phyloP scores from a whole-genome alignment of 35 echinoderm and acorn worm species.

The Apostichopus californicus region DNA sequence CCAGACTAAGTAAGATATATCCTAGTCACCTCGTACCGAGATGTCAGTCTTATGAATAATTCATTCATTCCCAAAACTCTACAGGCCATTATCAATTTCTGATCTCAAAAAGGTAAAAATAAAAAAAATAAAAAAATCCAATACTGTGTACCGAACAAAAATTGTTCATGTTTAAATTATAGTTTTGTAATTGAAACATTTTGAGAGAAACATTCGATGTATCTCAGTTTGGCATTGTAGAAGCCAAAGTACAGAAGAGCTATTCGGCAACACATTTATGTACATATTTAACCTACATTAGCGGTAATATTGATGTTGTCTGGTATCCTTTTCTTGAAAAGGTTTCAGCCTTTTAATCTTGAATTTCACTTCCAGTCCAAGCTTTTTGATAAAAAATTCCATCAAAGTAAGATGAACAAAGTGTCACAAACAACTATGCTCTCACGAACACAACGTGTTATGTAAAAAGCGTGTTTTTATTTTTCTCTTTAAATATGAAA shows the following conservation, averaged over 20 bases:
- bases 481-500: too few species aligned
- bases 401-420: not conserved
- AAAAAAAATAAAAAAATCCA: too few species aligned
- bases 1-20: too few species aligned
- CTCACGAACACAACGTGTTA: not conserved
- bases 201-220: not conserved
- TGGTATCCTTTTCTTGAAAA: slow-evolving; percentile 11
- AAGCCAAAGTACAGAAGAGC: not conserved
- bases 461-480: too few species aligned
- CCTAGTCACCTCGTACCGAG: too few species aligned
- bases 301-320: slow-evolving; percentile 32
- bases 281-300: slow-evolving; percentile 48
- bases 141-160: not conserved
- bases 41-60: too few species aligned
- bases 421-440: not conserved
- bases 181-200: not conserved
- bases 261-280: slow-evolving; percentile 2
- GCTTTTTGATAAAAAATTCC: not conserved
- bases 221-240: not conserved
- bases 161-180: not conserved
- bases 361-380: slow-evolving; percentile 22
- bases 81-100: not conserved
- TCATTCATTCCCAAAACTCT: not conserved
- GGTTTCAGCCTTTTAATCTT: not conserved
- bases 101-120: too few species aligned